These are phyloP conservation scores for Nestor notabilis DNA, from an alignment of 2,113 vertebrate species.

Conservation along the genomic window DNA sequence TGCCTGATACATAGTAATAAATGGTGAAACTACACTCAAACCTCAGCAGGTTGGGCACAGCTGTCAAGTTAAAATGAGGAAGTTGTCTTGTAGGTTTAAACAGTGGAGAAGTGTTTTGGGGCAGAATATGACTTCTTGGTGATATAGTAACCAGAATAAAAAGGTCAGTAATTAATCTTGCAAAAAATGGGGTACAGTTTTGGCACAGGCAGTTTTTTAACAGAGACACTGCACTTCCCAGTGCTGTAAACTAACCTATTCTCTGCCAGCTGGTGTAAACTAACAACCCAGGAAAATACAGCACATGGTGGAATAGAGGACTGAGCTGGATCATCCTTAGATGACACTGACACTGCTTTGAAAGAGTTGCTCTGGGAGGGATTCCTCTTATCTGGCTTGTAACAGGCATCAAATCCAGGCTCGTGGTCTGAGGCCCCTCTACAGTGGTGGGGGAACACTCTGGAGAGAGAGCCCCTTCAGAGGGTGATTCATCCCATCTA, in stretches of 20 bases:
- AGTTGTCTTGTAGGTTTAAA: neutral
- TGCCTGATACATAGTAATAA: neutral
- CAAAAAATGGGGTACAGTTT: neutral
- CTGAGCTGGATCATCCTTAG: neutral
- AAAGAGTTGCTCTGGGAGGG: fast-evolving
- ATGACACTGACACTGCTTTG: neutral
- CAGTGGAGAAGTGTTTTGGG: neutral
- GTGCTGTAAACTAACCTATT: neutral
- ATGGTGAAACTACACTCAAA: neutral
- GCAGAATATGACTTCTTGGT: neutral
- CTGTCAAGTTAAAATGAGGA: neutral
- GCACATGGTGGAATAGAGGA: neutral
- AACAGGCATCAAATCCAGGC: neutral
- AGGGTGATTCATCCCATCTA: neutral
- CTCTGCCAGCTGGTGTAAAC: neutral
- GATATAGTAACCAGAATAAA: neutral
- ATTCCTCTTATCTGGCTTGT: neutral
- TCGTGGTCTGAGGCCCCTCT: neutral
- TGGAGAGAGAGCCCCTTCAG: neutral
- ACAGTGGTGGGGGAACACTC: fast-evolving
- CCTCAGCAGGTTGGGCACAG: neutral
- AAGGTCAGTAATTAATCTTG: neutral
- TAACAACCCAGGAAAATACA: neutral
- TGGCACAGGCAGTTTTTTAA: neutral
- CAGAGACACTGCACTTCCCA: neutral